These are phyloP conservation scores for Xestia ashworthii DNA, from an alignment of 2,888 invertebrate species.

Conservation along the genomic window DNA sequence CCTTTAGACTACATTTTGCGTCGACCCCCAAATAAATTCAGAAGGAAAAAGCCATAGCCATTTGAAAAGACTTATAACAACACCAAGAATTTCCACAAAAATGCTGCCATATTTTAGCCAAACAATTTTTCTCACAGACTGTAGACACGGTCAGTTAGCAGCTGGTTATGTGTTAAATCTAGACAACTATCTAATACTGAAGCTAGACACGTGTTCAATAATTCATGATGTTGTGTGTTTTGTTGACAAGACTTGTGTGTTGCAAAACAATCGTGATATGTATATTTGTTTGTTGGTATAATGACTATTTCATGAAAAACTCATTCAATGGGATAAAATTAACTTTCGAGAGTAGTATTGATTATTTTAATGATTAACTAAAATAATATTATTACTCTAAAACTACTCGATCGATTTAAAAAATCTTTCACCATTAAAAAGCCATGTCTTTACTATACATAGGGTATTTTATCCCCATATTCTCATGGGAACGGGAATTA, in stretches of 20 bases:
- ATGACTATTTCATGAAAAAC: no score
- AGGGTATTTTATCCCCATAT: no score
- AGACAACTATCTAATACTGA: conserved; percentile 29
- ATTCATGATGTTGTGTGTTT: conserved; percentile 33
- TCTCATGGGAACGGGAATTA: no score
- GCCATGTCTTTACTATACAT: no score
- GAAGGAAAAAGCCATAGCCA: not conserved
- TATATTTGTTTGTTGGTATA: not conserved
- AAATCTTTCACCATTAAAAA: no score
- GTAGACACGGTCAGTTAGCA: conserved; percentile 22
- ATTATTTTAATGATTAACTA: no score
- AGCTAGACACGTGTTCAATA: conserved; percentile 29
- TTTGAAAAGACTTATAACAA: not conserved
- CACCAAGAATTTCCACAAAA: conserved; percentile 11
- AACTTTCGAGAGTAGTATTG: no score
- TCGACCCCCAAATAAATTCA: not conserved
- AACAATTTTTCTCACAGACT: conserved; percentile 7
- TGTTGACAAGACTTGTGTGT: conserved; percentile 10
- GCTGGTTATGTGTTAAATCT: conserved; percentile 41
- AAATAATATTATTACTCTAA: no score
- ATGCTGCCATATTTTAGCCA: not conserved
- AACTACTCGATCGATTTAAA: no score
- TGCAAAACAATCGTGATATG: conserved; percentile 7
- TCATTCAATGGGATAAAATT: no score
- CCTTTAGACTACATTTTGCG: not conserved